These are phyloP conservation scores for Zaprionus capensis DNA, from an alignment of 1,140 invertebrate genomes.

Conservation along the genomic window DNA sequence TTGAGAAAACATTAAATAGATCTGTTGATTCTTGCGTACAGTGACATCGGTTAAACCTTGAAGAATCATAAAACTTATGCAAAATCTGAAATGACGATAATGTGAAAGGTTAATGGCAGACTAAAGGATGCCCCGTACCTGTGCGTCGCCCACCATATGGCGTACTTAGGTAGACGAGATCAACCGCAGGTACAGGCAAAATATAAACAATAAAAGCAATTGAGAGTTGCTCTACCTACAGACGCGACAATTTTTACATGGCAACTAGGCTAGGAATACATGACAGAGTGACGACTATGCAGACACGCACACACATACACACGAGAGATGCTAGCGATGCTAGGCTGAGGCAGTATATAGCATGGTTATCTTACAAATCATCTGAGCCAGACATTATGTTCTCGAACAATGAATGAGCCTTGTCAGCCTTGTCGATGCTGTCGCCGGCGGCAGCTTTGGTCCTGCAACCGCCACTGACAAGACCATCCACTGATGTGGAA, in stretches of 20 bases:
- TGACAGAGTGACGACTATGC: not conserved
- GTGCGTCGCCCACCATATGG: not conserved
- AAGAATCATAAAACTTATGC: not conserved
- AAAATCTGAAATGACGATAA: slow-evolving; percentile 8
- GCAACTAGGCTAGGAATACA: slow-evolving; percentile 3
- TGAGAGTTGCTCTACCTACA: slow-evolving; percentile 4
- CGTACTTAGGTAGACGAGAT: not conserved
- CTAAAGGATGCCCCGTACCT: not conserved
- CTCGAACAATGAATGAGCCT: slow-evolving; percentile 58
- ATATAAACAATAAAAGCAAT: not conserved
- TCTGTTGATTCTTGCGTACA: not conserved
- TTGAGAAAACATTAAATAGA: not conserved
- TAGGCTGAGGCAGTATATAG: not conserved
- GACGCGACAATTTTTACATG: not conserved
- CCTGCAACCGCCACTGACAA: slow-evolving; percentile 50
- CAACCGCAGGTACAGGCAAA: slow-evolving; percentile 4
- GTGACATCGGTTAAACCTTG: not conserved
- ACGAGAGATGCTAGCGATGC: slow-evolving; percentile 12
- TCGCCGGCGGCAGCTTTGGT: slow-evolving; percentile 53
- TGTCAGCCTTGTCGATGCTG: slow-evolving; percentile 42
- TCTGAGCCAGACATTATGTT: slow-evolving; percentile 64
- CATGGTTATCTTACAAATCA: slow-evolving; percentile 26
- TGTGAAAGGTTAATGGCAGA: not conserved
- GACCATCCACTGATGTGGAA: slow-evolving; percentile 45
- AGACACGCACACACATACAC: not conserved